Evolutionary conservation across 2,113 vertebrate genomes (phyloP), one percentile per base, ranked within the genome.

Genomic region (Petrocephalus zakoni): DNA sequence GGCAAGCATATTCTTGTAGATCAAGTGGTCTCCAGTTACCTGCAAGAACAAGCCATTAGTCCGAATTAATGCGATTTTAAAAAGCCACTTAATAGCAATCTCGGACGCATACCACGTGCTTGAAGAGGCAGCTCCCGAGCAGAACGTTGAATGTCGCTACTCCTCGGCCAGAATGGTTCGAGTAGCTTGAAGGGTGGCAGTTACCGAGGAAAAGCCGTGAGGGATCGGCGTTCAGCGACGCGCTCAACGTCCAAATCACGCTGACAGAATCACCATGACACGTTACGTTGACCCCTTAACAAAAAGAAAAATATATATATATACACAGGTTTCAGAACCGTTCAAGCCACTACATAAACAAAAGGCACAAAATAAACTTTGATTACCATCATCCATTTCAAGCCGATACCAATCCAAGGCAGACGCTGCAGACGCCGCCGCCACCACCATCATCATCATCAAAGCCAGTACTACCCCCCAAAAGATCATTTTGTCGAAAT

Each of bases 121-220:
- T 93, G 89, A 95, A 95, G 55, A 46, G 92, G 89, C 95, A 96
- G 0, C 92, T 90, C 0, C 0, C 4, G 5, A 95, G 86, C 0
- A 3, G 9, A 42, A 91, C 92, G 55, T 90, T 21, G 86, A 96
- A 96, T 0, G 72, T 2, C 0, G 88, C 93, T 0, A 91, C 87
- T 0, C 90, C 91, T 64, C 92, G 94, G 4, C 7, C 88, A 2
- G 93, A 64, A 1, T 91, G 21, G 10, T 75, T 22, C 0, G 52
- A 52, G 2, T 94, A 90, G 1, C 21, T 2, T 0, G 92, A 93
- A 0, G 93, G 81, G 85, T 90, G 89, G 83, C 95, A 96, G 86
- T 13, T 94, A 5, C 95, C 95, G 0, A 96, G 94, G 84, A 96
- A 93, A 4, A 95, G 87, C 1, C 93, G 93, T n/a, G 88, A 17